Conservation (phyloP, 2,113 vertebrate genomes). For the Cichladusa arquata region DNA sequence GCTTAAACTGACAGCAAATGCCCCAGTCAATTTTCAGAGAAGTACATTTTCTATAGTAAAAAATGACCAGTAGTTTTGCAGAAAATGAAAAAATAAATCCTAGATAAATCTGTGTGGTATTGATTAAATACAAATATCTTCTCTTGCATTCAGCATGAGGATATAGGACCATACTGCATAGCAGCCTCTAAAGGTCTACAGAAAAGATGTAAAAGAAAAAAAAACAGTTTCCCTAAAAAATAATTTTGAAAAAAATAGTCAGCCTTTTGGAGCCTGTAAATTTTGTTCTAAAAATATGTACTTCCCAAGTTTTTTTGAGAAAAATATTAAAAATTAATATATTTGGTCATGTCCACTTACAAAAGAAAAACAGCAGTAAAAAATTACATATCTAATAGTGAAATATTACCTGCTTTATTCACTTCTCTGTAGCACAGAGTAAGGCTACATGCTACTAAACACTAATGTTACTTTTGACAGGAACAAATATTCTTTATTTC, state of each 20-base stretch:
- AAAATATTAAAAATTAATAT: not conserved
- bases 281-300: not conserved
- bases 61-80: conserved; percentile 35
- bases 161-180: not conserved
- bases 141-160: not conserved
- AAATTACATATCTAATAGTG: not conserved
- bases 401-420: too few relatives aligned
- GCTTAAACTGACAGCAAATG: conserved; percentile 60
- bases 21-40: conserved; percentile 44
- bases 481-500: not conserved
- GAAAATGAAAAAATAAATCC: conserved; percentile 3
- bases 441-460: not conserved
- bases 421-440: not conserved
- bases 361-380: not conserved
- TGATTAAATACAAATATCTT: conserved; percentile 37
- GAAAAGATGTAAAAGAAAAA: not conserved
- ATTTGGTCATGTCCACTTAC: not conserved
- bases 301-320: not conserved
- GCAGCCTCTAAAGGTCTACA: conserved; percentile 7
- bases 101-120: not conserved
- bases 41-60: conserved; percentile 28
- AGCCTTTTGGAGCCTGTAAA: not conserved
- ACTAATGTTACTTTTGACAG: not conserved
- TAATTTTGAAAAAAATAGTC: not conserved
- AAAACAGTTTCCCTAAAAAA: not conserved